These are phyloP conservation scores for Temnothorax nylanderi DNA, from an alignment of 1,140 invertebrate genomes.

Conservation along the genomic window DNA sequence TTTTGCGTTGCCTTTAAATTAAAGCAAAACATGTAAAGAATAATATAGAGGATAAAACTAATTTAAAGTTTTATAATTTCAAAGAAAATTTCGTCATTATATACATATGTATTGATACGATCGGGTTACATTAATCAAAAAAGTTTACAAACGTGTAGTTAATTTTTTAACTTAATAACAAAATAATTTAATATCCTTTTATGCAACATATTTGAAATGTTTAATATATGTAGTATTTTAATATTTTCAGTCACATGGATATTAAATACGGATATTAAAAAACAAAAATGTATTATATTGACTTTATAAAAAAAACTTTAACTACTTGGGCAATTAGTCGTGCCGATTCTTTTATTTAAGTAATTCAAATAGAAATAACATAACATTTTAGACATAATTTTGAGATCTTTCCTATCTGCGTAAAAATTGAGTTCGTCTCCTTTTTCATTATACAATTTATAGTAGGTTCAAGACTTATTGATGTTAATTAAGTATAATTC, in stretches of 20 bases:
- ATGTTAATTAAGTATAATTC: conserved; percentile 15
- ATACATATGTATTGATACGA: not conserved
- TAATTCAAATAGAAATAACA: not conserved
- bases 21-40: not conserved
- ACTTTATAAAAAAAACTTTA: not conserved
- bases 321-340: not conserved
- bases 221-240: not conserved
- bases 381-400: not conserved
- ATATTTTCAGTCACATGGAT: not conserved
- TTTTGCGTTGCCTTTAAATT: not conserved
- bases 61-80: not conserved
- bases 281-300: not conserved
- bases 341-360: not conserved
- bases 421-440: not conserved
- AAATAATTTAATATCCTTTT: conserved; percentile 4
- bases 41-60: not conserved
- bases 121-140: not conserved
- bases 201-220: not conserved
- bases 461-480: not conserved
- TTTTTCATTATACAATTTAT: not conserved
- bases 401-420: not conserved
- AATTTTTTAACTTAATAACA: not conserved
- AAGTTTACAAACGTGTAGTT: not conserved
- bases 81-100: not conserved
- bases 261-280: not conserved